phyloP scores from a whole-genome alignment of 64 coral and sea anemone genomes.

The Montipora efflorescens region DNA sequence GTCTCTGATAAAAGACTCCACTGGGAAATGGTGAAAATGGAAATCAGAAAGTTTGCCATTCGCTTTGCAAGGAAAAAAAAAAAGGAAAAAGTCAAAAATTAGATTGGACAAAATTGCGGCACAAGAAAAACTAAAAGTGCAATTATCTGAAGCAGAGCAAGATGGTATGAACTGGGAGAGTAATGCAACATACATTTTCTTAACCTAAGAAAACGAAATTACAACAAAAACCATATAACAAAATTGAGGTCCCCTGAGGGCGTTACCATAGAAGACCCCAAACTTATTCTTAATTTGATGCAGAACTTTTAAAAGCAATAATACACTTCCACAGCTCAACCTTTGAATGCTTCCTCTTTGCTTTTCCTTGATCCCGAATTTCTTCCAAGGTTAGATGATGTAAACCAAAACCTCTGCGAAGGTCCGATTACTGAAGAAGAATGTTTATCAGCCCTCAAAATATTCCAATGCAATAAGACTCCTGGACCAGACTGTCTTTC shows the following conservation, averaged over 20 bases:
- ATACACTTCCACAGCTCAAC: neutral
- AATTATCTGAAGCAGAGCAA: slow-evolving; percentile 36
- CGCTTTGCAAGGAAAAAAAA: neutral
- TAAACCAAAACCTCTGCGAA: slow-evolving; percentile 35
- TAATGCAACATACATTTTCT: slow-evolving; percentile 31
- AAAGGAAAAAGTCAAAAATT: slow-evolving; percentile 5
- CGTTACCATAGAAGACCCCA: slow-evolving; percentile 2
- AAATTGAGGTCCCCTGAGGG: slow-evolving; percentile 7
- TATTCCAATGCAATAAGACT: slow-evolving; percentile 22
- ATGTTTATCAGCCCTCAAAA: slow-evolving; percentile 8
- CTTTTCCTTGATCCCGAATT: neutral
- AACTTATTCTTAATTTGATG: slow-evolving; percentile 15
- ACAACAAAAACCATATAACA: neutral
- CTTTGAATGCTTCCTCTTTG: neutral
- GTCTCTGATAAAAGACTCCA: neutral
- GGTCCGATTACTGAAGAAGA: too few species aligned
- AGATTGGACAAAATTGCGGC: slow-evolving; percentile 24
- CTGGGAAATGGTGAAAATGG: slow-evolving; percentile 19
- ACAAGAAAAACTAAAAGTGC: slow-evolving; percentile 28
- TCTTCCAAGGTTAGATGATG: slow-evolving; percentile 10
- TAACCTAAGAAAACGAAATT: slow-evolving; percentile 12
- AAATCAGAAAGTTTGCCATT: neutral
- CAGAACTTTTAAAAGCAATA: neutral
- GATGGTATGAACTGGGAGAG: slow-evolving; percentile 42
- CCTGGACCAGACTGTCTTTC: neutral